A percentile compares a stretch with the other conserved stretches of the same genome.
Conservation (phyloP, 2,113 vertebrate species). For the Crotalus helleri region DNA sequence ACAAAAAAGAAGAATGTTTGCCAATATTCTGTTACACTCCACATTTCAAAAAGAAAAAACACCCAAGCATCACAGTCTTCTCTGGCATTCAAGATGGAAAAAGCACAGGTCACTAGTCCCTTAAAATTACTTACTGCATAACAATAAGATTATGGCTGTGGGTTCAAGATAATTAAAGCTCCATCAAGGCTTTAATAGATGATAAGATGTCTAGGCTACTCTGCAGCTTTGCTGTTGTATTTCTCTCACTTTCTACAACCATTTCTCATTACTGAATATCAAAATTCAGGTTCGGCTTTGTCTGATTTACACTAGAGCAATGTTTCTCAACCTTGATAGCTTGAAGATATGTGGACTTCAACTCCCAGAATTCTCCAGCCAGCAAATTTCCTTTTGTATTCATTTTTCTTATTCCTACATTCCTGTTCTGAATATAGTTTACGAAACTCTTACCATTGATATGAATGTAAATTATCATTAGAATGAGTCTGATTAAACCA, state of each 20-base stretch:
- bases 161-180: neutral
- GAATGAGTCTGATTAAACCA: neutral
- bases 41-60: neutral
- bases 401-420: neutral
- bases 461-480: neutral
- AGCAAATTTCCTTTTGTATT: neutral
- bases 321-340: neutral
- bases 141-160: neutral
- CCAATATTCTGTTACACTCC: neutral
- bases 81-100: neutral
- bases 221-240: neutral
- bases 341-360: neutral
- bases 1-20: neutral
- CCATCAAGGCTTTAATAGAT: neutral
- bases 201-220: neutral
- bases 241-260: neutral
- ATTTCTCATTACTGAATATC: neutral
- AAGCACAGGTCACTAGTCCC: neutral
- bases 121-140: neutral
- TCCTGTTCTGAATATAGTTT: neutral
- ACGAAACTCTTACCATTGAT: neutral
- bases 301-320: neutral
- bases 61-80: neutral
- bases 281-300: neutral
- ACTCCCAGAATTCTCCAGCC: neutral